Conservation (phyloP, 2,113 vertebrate genomes). For the Panurus biarmicus region DNA sequence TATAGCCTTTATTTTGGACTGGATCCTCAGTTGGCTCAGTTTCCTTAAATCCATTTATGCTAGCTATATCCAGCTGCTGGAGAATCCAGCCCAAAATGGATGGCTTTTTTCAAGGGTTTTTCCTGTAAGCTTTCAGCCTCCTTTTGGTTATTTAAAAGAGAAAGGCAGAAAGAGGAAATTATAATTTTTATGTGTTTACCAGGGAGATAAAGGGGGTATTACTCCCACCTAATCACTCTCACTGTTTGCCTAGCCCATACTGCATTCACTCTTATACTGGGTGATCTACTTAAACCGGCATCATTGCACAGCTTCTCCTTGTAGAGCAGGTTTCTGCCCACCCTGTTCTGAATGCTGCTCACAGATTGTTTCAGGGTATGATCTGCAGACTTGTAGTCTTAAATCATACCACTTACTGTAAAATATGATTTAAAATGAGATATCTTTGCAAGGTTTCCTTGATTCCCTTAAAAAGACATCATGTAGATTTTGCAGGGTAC, state of each 20-base stretch:
- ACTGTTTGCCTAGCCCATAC: neutral
- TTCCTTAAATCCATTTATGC: neutral
- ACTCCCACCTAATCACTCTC: neutral
- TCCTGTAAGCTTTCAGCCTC: neutral
- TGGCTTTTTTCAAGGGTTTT: neutral
- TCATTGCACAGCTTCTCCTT: neutral
- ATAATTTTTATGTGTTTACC: neutral
- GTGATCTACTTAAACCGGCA: neutral
- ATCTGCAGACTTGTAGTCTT: neutral
- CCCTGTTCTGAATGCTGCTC: neutral
- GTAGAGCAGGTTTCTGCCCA: neutral
- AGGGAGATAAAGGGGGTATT: neutral
- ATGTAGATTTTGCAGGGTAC: neutral
- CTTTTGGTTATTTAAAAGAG: neutral
- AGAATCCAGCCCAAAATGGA: neutral
- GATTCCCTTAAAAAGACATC: neutral
- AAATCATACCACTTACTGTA: neutral
- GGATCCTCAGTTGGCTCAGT: neutral
- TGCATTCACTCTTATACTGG: neutral
- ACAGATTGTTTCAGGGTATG: neutral
- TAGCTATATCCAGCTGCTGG: neutral
- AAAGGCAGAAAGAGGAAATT: neutral
- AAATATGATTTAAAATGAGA: slow-evolving; percentile 7
- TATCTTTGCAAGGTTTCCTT: neutral
- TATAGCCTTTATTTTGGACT: neutral